Conservation (phyloP, 2,797 vertebrate genomes). For the Ciconia nigra region DNA sequence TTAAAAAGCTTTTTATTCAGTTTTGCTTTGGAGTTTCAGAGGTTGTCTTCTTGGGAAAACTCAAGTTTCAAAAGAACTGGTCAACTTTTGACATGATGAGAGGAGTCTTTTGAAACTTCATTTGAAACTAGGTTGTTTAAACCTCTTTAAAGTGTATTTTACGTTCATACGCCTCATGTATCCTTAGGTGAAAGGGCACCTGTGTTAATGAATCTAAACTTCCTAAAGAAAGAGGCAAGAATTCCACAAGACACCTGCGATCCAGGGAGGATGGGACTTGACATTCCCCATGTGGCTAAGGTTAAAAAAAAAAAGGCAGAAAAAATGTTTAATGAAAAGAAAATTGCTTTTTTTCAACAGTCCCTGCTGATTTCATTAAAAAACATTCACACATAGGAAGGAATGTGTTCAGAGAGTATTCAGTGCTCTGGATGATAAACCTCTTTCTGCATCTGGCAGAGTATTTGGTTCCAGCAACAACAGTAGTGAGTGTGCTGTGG, state of each 20-base stretch:
- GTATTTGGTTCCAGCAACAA: background rate
- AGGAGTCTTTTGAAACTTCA: background rate
- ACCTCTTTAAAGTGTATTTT: background rate
- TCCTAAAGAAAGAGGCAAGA: background rate
- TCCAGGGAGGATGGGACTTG: background rate
- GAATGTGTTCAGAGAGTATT: background rate
- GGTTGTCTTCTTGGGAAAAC: background rate
- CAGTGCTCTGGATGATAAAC: background rate
- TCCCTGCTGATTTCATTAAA: background rate
- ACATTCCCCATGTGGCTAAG: background rate
- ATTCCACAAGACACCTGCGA: background rate
- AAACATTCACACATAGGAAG: background rate
- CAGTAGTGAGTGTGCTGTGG: background rate
- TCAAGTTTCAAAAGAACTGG: background rate
- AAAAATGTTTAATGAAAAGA: background rate
- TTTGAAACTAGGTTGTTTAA: background rate
- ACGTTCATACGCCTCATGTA: accelerated
- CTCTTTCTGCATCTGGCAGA: background rate
- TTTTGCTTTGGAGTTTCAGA: background rate
- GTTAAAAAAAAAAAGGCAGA: background rate
- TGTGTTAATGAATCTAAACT: background rate
- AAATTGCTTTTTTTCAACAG: background rate
- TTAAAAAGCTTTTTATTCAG: background rate
- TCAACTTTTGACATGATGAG: background rate
- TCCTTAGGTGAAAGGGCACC: background rate